Conservation (phyloP, 1,140 invertebrate species). For the Subanguina moxae region DNA sequence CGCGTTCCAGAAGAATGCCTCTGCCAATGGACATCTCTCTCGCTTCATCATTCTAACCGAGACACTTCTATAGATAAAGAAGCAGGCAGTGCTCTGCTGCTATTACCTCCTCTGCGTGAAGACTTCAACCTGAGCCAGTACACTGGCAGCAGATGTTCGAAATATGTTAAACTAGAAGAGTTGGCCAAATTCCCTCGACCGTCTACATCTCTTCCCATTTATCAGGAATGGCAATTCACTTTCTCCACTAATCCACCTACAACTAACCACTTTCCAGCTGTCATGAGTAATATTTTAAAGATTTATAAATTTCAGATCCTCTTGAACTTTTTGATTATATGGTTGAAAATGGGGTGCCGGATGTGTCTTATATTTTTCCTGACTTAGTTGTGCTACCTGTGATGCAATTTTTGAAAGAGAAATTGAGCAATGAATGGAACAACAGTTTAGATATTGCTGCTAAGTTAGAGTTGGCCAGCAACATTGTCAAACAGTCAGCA, state of each 20-base stretch:
- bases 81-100: not conserved
- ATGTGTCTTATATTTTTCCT: slow-evolving; percentile 50
- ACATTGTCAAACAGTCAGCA: slow-evolving; percentile 29
- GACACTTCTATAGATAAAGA: not conserved
- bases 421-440: slow-evolving; percentile 36
- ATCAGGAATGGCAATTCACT: not conserved
- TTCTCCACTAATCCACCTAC: not conserved
- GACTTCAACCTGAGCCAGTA: slow-evolving; percentile 25
- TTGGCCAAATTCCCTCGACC: slow-evolving; percentile 10
- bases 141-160: not conserved
- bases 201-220: not conserved
- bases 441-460: slow-evolving; percentile 44
- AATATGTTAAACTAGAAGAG: slow-evolving; percentile 11
- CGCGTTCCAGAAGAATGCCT: slow-evolving; percentile 47
- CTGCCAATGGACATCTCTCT: slow-evolving; percentile 33
- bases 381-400: slow-evolving; percentile 36
- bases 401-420: slow-evolving; percentile 33
- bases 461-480: slow-evolving; percentile 39
- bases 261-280: slow-evolving; percentile 8
- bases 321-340: slow-evolving; percentile 52
- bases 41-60: not conserved
- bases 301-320: slow-evolving; percentile 45
- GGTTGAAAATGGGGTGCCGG: slow-evolving; percentile 34
- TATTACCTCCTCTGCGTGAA: slow-evolving; percentile 14
- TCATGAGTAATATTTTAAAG: not conserved